Percentiles rank a stretch among this genome's conserved stretches.
Evolutionary conservation across 2,888 invertebrate genomes (phyloP).

Genomic region (Odontothrips loti): DNA sequence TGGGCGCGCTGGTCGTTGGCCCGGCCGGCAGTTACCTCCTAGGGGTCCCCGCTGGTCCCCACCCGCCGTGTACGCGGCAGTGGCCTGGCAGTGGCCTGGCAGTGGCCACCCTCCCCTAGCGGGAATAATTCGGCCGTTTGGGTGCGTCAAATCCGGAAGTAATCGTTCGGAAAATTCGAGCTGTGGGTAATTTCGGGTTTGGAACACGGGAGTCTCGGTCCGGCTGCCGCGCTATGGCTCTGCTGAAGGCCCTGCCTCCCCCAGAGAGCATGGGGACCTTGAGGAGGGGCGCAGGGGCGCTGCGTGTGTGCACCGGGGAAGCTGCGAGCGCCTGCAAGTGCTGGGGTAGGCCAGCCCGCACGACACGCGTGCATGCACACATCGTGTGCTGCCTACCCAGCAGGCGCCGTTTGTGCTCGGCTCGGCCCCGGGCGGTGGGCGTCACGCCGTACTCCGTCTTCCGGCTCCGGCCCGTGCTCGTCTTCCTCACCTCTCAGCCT

Average conservation of each 20-base stretch:
- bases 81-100: not conserved
- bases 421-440: too few species aligned
- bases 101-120: not conserved
- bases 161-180: conserved; percentile 26
- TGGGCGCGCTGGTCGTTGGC: not conserved
- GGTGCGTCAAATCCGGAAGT: conserved; percentile 22
- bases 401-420: too few species aligned
- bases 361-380: too few species aligned
- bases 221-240: not conserved
- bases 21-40: not conserved
- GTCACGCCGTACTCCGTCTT: not conserved
- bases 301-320: too few species aligned
- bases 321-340: too few species aligned
- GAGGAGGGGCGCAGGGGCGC: not conserved
- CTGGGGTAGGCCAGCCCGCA: too few species aligned
- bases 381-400: too few species aligned
- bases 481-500: not conserved
- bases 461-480: too few species aligned
- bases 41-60: not conserved
- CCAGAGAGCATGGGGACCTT: not conserved
- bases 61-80: not conserved
- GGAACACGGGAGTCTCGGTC: not conserved
- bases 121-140: conserved; percentile 13
- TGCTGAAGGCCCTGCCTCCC: not conserved
- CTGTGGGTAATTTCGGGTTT: conserved; percentile 18